Conservation (phyloP, 2,888 invertebrate species). For the Trissolcus japonicus region DNA sequence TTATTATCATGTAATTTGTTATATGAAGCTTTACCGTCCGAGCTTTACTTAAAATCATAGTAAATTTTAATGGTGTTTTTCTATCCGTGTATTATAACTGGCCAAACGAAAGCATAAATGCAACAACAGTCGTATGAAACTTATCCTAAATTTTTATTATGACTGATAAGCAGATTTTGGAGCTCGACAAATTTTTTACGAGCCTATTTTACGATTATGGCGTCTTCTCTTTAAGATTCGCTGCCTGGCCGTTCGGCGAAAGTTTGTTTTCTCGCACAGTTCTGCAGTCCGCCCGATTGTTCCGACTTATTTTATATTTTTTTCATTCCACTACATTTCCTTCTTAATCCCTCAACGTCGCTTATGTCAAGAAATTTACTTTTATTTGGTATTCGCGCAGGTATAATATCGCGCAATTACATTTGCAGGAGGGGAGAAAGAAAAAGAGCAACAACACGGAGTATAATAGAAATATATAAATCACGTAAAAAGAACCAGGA, state of each 20-base stretch:
- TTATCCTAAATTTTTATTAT: constrained; percentile 30
- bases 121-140: neutral
- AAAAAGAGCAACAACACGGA: constrained; percentile 10
- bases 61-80: too few relatives aligned
- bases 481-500: constrained; percentile 2
- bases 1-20: too few relatives aligned
- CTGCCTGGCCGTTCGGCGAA: constrained; percentile 43
- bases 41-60: too few relatives aligned
- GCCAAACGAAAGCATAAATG: neutral
- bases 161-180: constrained; percentile 44
- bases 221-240: constrained; percentile 43
- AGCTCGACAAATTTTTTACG: constrained; percentile 33
- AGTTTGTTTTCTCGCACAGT: constrained; percentile 42
- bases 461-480: constrained; percentile 25
- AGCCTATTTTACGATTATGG: constrained; percentile 48
- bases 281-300: constrained; percentile 39
- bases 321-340: constrained; percentile 43
- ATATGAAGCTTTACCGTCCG: too few relatives aligned
- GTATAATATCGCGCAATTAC: constrained; percentile 46
- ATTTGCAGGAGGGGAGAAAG: constrained; percentile 9
- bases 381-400: constrained; percentile 24
- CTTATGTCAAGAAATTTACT: constrained; percentile 35
- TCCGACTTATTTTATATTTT: constrained; percentile 37
- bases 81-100: too few relatives aligned
- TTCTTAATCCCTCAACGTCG: constrained; percentile 41